Base-by-base conservation (phyloP, 2,797 vertebrate species). In the Geotrypetes seraphini region DNA sequence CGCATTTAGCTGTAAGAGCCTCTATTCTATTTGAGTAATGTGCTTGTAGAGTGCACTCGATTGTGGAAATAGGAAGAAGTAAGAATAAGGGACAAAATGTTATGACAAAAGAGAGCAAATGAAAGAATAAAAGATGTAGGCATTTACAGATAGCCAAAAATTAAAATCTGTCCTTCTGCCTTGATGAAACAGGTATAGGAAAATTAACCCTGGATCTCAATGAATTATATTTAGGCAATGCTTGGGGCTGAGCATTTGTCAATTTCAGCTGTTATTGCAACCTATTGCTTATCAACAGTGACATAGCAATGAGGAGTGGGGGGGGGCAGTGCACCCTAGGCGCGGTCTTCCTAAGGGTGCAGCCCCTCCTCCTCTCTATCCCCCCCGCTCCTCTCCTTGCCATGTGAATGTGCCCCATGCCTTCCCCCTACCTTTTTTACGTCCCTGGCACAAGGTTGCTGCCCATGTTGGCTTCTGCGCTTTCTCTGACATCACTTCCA, bases 161-260 rank as follows among this genome's bases (percentile, higher is more conserved):
- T 74, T 62, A 51, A 68, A 78, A 70, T 76, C 69, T 78, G 63
- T 78, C 73, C 71, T 72, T 51, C 58, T 54, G 50, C 39, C 56
- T 65, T 78, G 71, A 83, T 73, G 72, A 85, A 80, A 82, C 50
- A 75, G 66, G 70, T 78, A 78, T 74, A 75, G 71, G 63, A 83
- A 86, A n/a, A 86, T 86, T 81, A 84, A 82, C 69, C 83, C 50
- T 21, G 69, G 57, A 79, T 57, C 57, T 61, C 50, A 64, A 71
- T 83, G 80, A 86, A 85, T 85, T 81, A 71, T 78, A 81, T 83
- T 83, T 80, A 77, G 61, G 74, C 69, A 71, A 68, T 73, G 79
- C 81, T 82, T 63, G 69, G 53, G 78, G 77, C 77, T 72, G 83
- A 83, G 81, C 65, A 69, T 76, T 84, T 83, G 81, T 85, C 83